Conservation (phyloP, 53 echinoderm and acorn worm species). For the Patiria pectinifera region DNA sequence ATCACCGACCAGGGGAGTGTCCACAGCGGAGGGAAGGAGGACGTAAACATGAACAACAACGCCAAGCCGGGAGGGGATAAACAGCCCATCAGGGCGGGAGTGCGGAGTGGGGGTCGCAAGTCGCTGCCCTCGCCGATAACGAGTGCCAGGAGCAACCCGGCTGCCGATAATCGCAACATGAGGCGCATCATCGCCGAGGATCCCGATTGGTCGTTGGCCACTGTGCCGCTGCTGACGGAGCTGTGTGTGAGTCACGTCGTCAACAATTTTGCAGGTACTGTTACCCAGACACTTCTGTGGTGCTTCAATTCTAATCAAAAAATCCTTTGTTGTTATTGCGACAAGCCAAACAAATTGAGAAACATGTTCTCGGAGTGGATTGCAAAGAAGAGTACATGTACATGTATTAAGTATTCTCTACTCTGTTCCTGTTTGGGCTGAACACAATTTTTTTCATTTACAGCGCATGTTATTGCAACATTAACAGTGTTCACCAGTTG, state of each 20-base stretch:
- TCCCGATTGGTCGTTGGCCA: constrained; percentile 97
- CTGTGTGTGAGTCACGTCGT: constrained; percentile 93
- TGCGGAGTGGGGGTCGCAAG: constrained; percentile 67
- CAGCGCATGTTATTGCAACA: too few relatives aligned
- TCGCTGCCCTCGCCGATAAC: constrained; percentile 93
- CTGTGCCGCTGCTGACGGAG: constrained; percentile 96
- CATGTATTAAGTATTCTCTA: too few relatives aligned
- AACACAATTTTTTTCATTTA: too few relatives aligned
- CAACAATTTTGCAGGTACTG: constrained; percentile 89
- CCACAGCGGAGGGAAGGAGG: constrained; percentile 59
- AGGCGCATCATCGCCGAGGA: constrained; percentile 96
- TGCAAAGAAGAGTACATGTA: too few relatives aligned
- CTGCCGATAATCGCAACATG: constrained; percentile 94
- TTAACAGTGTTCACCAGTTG: not conserved
- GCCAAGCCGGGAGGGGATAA: constrained; percentile 66
- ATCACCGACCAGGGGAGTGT: constrained; percentile 79
- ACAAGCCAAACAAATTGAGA: not conserved
- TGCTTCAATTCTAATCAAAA: not conserved
- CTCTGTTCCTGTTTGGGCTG: too few relatives aligned
- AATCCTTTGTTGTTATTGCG: not conserved
- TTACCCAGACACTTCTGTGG: not conserved
- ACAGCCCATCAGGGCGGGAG: constrained; percentile 47
- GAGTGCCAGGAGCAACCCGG: constrained; percentile 91
- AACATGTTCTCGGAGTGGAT: too few relatives aligned
- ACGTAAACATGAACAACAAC: constrained; percentile 77